Conservation (phyloP, 2,113 vertebrate species). For the Lichenostomus cassidix region DNA sequence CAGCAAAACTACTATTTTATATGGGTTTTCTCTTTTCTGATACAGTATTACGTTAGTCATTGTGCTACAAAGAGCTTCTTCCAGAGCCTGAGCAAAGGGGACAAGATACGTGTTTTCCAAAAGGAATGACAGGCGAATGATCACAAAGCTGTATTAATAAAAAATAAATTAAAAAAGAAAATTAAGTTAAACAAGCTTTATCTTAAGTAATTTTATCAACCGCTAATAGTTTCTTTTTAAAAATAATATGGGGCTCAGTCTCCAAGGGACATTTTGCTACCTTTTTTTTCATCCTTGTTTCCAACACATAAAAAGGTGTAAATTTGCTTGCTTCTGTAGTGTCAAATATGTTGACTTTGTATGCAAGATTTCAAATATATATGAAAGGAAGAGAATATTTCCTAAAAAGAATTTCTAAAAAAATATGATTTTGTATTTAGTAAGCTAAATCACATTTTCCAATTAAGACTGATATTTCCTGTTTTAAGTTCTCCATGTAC, state of each 20-base stretch:
- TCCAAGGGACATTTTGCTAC: neutral
- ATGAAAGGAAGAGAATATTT: neutral
- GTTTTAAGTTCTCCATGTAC: neutral
- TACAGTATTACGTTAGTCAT: constrained; percentile 75
- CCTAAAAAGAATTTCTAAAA: neutral
- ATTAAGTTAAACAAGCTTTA: neutral
- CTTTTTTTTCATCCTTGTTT: neutral
- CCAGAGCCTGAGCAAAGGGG: constrained; percentile 78
- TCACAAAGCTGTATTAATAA: constrained; percentile 74
- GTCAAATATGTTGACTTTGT: neutral
- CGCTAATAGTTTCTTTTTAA: neutral
- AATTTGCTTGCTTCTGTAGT: neutral
- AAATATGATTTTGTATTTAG: neutral
- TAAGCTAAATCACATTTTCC: neutral
- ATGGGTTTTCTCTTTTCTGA: constrained; percentile 69
- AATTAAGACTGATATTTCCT: neutral
- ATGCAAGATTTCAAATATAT: neutral
- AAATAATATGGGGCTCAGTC: neutral
- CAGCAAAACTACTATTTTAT: constrained; percentile 62
- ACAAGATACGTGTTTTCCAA: constrained; percentile 66
- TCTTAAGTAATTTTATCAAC: neutral
- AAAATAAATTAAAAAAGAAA: neutral
- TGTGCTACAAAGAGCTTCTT: constrained; percentile 70
- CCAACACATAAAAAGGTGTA: neutral
- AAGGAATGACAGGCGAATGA: constrained; percentile 73